Evolutionary conservation across 2,113 vertebrate species (phyloP).

Genomic region (Labrus mixtus): DNA sequence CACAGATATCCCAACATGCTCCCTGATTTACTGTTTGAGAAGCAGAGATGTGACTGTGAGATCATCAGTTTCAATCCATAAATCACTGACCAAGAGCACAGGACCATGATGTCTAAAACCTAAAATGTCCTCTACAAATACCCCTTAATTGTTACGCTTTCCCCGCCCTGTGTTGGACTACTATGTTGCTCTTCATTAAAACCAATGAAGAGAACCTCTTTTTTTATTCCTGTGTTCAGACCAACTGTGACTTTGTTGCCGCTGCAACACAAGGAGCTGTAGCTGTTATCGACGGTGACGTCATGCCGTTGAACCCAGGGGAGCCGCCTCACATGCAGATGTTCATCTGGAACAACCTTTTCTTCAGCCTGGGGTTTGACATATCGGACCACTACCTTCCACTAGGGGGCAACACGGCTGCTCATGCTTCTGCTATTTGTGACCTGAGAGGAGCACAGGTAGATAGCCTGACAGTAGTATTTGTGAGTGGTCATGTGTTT

Average conservation of each 20-base stretch:
- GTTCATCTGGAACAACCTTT: slow-evolving; percentile 98
- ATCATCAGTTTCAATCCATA: too few relatives aligned
- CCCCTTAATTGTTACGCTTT: too few relatives aligned
- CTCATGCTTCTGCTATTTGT: slow-evolving; percentile 90
- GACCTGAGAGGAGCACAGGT: slow-evolving; percentile 92
- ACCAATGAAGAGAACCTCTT: neutral
- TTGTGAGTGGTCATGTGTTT: neutral
- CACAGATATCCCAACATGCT: neutral
- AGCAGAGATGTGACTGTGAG: neutral
- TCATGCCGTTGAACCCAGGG: slow-evolving; percentile 95
- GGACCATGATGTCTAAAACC: too few relatives aligned
- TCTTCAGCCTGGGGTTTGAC: slow-evolving; percentile 96
- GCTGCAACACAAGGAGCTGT: slow-evolving; percentile 92
- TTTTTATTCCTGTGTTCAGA: slow-evolving; percentile 75
- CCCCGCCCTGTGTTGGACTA: neutral
- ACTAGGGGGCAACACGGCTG: slow-evolving; percentile 92
- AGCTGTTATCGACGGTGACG: slow-evolving; percentile 93
- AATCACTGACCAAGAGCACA: too few relatives aligned
- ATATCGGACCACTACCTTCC: slow-evolving; percentile 93
- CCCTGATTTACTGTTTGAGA: neutral
- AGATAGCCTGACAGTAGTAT: neutral
- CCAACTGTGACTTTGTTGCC: slow-evolving; percentile 94
- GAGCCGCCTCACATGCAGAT: slow-evolving; percentile 95
- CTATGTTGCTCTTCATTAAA: slow-evolving; percentile 1
- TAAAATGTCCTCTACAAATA: too few relatives aligned